Conservation (phyloP, 2,888 invertebrate species). For the Ophion costatus region DNA sequence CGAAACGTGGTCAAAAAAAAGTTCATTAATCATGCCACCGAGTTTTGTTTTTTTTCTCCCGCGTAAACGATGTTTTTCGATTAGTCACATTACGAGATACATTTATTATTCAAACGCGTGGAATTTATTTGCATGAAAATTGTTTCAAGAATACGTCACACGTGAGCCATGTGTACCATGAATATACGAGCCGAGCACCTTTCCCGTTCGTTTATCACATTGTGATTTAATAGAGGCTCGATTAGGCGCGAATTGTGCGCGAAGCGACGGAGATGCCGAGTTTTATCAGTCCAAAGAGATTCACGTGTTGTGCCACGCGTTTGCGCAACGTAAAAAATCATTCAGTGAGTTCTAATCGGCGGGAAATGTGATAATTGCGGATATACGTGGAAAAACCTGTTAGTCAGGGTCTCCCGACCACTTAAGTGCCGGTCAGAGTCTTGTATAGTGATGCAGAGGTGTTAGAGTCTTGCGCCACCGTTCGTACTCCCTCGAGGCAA, state of each 20-base stretch:
- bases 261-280: neutral
- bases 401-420: constrained; percentile 17
- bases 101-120: no score
- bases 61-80: no score
- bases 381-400: constrained; percentile 50
- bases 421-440: constrained; percentile 11
- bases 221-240: no score
- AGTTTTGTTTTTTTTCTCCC: no score
- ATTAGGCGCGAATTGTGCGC: neutral
- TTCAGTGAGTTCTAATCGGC: constrained; percentile 5
- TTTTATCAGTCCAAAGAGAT: neutral
- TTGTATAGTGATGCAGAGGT: constrained; percentile 21
- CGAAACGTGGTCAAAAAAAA: no score
- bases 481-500: neutral
- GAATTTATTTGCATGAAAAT: no score
- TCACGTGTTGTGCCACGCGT: neutral
- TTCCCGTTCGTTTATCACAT: neutral
- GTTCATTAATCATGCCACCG: no score
- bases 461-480: neutral
- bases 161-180: no score
- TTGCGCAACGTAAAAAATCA: neutral
- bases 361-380: constrained; percentile 14
- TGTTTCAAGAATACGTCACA: no score
- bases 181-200: neutral
- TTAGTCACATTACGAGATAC: no score